Percentiles rank a stretch among this genome's conserved stretches.
phyloP scores from a whole-genome alignment of 2,888 invertebrate genomes.

The Stenichneumon culpator region DNA sequence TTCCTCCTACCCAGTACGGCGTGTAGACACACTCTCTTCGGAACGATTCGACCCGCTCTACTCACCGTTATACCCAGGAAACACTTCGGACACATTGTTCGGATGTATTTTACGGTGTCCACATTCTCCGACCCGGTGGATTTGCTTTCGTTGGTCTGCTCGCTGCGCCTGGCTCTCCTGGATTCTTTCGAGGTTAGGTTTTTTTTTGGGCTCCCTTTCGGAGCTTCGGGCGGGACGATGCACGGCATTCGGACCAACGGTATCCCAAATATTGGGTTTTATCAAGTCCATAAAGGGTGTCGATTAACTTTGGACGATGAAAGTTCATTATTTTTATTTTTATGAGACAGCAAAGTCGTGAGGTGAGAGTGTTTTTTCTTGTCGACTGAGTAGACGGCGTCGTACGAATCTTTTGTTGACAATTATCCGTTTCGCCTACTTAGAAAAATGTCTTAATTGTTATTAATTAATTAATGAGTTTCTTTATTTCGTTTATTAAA shows the following conservation, averaged over 20 bases:
- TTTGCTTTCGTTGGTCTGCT: constrained; percentile 37
- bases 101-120: constrained; percentile 28
- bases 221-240: background rate
- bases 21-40: constrained; percentile 70
- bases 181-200: background rate
- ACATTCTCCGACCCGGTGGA: constrained; percentile 44
- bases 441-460: too few species aligned
- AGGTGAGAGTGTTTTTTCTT: background rate
- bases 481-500: too few species aligned
- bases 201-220: background rate
- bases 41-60: constrained; percentile 76
- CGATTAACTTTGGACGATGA: background rate
- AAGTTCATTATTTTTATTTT: background rate
- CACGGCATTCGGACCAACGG: background rate
- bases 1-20: constrained; percentile 45
- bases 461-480: too few species aligned
- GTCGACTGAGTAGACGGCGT: background rate
- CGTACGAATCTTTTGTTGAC: background rate
- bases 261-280: background rate
- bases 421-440: too few species aligned
- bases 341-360: background rate
- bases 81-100: constrained; percentile 65
- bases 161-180: background rate
- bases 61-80: constrained; percentile 77
- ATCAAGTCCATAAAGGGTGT: background rate